Evolutionary conservation across 2,888 invertebrate species (phyloP).

Genomic region (Dinocampus coccinellae): DNA sequence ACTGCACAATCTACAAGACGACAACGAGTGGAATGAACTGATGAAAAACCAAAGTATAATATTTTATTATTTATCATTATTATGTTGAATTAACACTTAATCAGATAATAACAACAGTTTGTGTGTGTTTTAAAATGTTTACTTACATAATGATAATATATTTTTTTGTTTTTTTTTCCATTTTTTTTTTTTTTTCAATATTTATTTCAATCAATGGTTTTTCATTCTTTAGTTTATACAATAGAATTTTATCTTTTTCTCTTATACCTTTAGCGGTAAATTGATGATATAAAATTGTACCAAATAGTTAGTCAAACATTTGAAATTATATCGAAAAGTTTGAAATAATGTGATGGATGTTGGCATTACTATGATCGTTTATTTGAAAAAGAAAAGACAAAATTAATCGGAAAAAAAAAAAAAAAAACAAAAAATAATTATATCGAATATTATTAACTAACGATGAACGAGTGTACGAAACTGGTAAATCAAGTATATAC

Average conservation of each 20-base stretch:
- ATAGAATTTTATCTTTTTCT: not conserved
- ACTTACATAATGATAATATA: not conserved
- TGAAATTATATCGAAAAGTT: not conserved
- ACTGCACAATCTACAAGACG: not conserved
- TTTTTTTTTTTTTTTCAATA: not conserved
- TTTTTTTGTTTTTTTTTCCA: not conserved
- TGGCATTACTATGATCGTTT: not conserved
- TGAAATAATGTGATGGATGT: not conserved
- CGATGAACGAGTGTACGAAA: not conserved
- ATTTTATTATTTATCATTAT: not conserved
- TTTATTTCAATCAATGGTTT: not conserved
- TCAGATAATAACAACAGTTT: conserved; percentile 3
- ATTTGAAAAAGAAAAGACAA: not conserved
- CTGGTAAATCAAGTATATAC: conserved; percentile 22
- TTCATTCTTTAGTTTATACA: not conserved
- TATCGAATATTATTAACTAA: conserved; percentile 5
- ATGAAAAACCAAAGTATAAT: not conserved
- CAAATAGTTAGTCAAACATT: not conserved
- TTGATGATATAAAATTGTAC: not conserved
- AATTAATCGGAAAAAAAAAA: not conserved
- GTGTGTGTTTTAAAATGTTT: not conserved
- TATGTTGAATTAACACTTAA: not conserved
- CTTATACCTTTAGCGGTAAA: not conserved
- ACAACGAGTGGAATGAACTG: conserved; percentile 3
- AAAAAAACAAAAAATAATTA: not conserved